Conservation (phyloP, 2,797 vertebrate species). For the Trematomus bernacchii region DNA sequence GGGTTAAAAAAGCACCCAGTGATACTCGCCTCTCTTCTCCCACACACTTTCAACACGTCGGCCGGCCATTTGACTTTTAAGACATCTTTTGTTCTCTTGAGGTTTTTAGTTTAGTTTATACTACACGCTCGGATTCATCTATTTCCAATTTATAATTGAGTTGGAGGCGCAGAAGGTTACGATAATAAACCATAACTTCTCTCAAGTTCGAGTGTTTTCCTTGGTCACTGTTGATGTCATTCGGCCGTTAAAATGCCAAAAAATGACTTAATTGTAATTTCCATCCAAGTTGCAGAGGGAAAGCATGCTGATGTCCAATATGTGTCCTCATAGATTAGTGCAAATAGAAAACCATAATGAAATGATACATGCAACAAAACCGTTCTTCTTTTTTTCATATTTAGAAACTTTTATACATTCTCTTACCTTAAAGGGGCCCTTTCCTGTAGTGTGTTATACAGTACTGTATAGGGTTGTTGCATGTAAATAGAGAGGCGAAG, state of each 20-base stretch:
- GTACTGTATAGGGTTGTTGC: no score
- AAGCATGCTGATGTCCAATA: conserved; percentile 55
- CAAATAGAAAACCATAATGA: background rate
- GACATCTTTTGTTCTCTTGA: conserved; percentile 74
- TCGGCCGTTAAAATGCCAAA: conserved; percentile 69
- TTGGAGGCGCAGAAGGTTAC: conserved; percentile 76
- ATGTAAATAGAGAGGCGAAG: no score
- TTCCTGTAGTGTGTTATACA: no score
- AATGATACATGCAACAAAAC: no score
- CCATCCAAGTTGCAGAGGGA: conserved; percentile 60
- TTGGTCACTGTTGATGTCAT: conserved; percentile 84
- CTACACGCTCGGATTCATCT: conserved; percentile 76
- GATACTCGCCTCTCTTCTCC: conserved; percentile 57
- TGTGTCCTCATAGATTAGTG: conserved; percentile 59
- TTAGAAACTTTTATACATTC: background rate
- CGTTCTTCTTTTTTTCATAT: conserved; percentile 1
- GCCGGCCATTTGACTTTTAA: conserved; percentile 55
- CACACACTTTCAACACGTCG: conserved; percentile 66
- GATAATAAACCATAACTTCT: conserved; percentile 78
- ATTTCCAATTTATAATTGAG: conserved; percentile 80
- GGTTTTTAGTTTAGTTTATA: conserved; percentile 73
- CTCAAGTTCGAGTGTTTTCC: conserved; percentile 73
- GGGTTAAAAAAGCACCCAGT: conserved; percentile 56
- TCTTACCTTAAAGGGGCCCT: no score
- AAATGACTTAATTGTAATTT: conserved; percentile 80